These are phyloP conservation scores for Callosobruchus maculatus DNA, from an alignment of 2,888 invertebrate species.

Conservation along the genomic window DNA sequence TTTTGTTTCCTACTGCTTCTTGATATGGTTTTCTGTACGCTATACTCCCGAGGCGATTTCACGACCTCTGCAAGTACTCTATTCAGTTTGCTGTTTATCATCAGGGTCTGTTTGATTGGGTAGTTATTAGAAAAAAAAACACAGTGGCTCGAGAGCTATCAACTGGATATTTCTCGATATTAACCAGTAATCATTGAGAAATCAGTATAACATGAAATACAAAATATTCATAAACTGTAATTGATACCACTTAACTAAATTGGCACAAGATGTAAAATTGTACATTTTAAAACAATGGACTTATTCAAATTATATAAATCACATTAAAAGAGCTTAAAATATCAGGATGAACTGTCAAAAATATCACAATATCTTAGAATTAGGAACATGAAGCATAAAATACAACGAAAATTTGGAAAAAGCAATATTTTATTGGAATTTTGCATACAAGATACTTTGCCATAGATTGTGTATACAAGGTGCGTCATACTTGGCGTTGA, in stretches of 20 bases:
- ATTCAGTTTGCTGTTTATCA: too few species aligned
- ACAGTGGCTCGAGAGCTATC: too few species aligned
- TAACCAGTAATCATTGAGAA: too few species aligned
- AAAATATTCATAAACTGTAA: conserved; percentile 9
- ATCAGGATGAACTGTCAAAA: neutral
- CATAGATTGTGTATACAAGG: neutral
- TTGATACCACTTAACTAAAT: conserved; percentile 4
- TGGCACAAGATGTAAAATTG: conserved; percentile 6
- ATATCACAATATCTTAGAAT: neutral
- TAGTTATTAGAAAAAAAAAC: too few species aligned
- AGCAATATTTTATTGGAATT: neutral
- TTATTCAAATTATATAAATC: conserved; percentile 4
- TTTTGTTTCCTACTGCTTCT: too few species aligned
- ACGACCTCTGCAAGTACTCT: too few species aligned
- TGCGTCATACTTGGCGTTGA: neutral
- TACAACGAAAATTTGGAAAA: neutral
- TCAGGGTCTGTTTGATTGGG: too few species aligned
- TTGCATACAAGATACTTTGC: neutral
- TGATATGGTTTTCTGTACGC: too few species aligned
- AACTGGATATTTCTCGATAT: too few species aligned
- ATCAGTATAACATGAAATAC: conserved; percentile 7
- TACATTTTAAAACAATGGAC: conserved; percentile 7
- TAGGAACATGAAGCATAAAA: neutral
- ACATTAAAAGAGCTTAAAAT: conserved; percentile 5
- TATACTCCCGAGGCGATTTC: too few species aligned